phyloP scores from a whole-genome alignment of 2,113 vertebrate genomes.

The Pollachius pollachius region DNA sequence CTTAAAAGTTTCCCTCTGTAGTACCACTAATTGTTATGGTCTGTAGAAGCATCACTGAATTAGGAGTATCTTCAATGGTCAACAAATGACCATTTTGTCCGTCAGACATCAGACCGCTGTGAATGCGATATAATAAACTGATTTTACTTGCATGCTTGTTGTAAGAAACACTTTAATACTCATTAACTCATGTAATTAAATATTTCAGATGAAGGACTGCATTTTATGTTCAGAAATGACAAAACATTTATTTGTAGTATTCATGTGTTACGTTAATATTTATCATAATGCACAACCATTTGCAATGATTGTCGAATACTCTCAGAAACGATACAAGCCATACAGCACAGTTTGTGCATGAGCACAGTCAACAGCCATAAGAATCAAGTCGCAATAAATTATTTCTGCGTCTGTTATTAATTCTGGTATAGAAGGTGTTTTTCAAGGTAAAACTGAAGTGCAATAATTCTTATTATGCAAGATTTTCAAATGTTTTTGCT shows the following conservation, averaged over 20 bases:
- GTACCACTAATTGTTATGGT: no score
- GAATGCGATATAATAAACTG: no score
- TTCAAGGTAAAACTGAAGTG: slow-evolving; percentile 28
- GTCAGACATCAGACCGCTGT: no score
- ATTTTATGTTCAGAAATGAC: slow-evolving; percentile 5
- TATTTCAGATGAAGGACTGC: slow-evolving; percentile 13
- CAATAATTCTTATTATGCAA: slow-evolving; percentile 51
- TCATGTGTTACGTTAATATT: no score
- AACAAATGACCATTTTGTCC: no score
- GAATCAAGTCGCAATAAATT: slow-evolving; percentile 26
- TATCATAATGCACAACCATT: slow-evolving; percentile 15
- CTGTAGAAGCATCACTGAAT: no score
- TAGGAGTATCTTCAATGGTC: no score
- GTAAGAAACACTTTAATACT: slow-evolving; percentile 8
- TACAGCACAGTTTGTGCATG: slow-evolving; percentile 36
- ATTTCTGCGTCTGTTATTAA: slow-evolving; percentile 1
- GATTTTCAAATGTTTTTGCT: slow-evolving; percentile 22
- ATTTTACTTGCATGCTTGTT: not conserved
- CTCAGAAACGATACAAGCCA: slow-evolving; percentile 50
- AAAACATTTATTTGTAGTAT: not conserved
- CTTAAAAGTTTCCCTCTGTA: no score
- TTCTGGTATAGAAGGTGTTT: not conserved
- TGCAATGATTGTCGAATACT: slow-evolving; percentile 26
- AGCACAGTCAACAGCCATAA: slow-evolving; percentile 48
- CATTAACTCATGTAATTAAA: slow-evolving; percentile 7